Conservation (phyloP, 2,113 vertebrate genomes). For the Dipodomys merriami region DNA sequence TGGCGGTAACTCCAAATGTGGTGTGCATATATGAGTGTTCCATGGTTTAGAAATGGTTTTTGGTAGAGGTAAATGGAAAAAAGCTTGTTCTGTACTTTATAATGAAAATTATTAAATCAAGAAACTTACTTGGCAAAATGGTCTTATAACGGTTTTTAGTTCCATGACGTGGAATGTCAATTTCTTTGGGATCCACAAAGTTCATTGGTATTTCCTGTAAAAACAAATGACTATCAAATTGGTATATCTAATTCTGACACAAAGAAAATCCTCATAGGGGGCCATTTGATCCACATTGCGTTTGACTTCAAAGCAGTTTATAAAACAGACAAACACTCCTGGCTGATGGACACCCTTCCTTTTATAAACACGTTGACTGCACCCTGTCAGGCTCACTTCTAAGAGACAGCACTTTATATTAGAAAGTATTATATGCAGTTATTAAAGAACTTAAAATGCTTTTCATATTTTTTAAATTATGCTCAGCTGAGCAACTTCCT, state of each 20-base stretch:
- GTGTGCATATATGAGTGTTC: not conserved
- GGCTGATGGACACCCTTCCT: conserved; percentile 83
- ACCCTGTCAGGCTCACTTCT: conserved; percentile 72
- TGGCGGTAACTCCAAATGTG: conserved; percentile 10
- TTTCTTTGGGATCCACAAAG: conserved; percentile 97
- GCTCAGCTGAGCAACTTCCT: not conserved
- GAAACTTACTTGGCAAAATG: conserved; percentile 97
- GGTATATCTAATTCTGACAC: conserved; percentile 78
- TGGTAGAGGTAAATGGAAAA: not conserved
- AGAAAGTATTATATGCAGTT: conserved; percentile 63
- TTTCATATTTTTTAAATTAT: conserved; percentile 30
- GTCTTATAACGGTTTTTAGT: conserved; percentile 98
- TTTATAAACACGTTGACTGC: conserved; percentile 78
- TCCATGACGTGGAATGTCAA: conserved; percentile 94
- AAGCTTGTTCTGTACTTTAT: not conserved
- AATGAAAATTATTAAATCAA: conserved; percentile 1
- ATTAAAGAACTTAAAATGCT: conserved; percentile 61
- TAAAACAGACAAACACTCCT: conserved; percentile 79
- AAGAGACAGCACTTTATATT: conserved; percentile 71
- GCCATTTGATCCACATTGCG: conserved; percentile 74
- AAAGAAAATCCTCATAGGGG: conserved; percentile 83
- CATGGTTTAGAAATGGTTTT: not conserved
- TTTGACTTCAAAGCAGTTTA: conserved; percentile 82
- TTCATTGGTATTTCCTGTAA: conserved; percentile 99
- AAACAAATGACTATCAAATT: conserved; percentile 80